These are phyloP conservation scores for Tringa solitaria DNA, from an alignment of 2,113 vertebrate species.

Conservation along the genomic window DNA sequence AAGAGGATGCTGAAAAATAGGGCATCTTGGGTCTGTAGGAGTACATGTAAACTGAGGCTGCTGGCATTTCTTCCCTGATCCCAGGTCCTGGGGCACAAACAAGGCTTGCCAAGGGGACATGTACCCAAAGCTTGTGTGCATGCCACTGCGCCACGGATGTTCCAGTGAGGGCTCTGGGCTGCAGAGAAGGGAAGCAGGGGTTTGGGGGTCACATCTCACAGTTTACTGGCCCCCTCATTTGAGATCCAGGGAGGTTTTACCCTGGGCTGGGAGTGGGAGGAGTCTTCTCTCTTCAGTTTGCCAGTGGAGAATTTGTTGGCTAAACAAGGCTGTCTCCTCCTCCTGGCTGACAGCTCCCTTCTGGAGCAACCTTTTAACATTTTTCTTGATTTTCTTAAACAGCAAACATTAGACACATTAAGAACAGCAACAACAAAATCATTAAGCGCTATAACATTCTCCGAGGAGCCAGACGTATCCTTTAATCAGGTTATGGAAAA, in stretches of 20 bases:
- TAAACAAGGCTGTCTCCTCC: not conserved
- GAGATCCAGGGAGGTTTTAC: not conserved
- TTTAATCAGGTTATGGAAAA: conserved; percentile 78
- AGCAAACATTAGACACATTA: conserved; percentile 78
- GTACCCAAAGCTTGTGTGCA: not conserved
- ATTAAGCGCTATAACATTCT: conserved; percentile 72
- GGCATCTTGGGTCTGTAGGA: not conserved
- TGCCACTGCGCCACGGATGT: accelerated
- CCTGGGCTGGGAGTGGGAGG: not conserved
- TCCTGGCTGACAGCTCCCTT: conserved; percentile 26
- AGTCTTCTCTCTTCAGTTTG: not conserved
- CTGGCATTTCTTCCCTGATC: not conserved
- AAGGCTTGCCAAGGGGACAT: not conserved
- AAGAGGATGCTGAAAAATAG: not conserved
- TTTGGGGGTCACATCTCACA: accelerated
- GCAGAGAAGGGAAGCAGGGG: not conserved
- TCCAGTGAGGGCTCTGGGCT: not conserved
- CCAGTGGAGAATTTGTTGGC: not conserved
- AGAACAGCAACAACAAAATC: conserved; percentile 77
- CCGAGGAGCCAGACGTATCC: conserved; percentile 70
- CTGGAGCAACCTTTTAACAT: conserved; percentile 71
- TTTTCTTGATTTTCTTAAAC: conserved; percentile 76
- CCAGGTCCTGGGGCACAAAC: not conserved
- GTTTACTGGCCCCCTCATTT: not conserved
- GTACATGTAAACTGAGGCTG: not conserved